phyloP scores from a whole-genome alignment of 2,888 invertebrate genomes.

The Scaptomyza reducta region DNA sequence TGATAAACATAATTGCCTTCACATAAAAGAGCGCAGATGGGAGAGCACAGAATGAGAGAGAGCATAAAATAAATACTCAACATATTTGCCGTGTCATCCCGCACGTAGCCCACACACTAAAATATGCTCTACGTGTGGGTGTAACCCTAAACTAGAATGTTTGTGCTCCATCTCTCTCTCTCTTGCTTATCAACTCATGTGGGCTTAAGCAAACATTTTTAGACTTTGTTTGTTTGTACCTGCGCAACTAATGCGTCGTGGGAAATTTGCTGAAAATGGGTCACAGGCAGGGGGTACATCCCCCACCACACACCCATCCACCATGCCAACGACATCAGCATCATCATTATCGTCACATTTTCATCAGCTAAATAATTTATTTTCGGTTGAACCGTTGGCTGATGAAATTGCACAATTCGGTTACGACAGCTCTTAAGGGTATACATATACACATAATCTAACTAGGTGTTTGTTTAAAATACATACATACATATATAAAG shows the following conservation, averaged over 20 bases:
- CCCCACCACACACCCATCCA: no score
- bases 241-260: slow-evolving; percentile 74
- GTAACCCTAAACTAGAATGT: slow-evolving; percentile 17
- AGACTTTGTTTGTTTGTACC: slow-evolving; percentile 51
- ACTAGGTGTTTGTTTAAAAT: slow-evolving; percentile 11
- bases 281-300: slow-evolving; percentile 22
- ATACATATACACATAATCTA: not conserved
- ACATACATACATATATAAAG: slow-evolving; percentile 16
- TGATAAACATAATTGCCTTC: slow-evolving; percentile 33
- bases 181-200: slow-evolving; percentile 50
- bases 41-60: not conserved
- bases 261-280: slow-evolving; percentile 20
- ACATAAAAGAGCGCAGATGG: not conserved
- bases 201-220: slow-evolving; percentile 48
- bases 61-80: not conserved
- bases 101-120: slow-evolving; percentile 61
- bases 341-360: not conserved
- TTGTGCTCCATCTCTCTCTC: not conserved
- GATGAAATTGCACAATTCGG: slow-evolving; percentile 68
- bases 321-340: no score
- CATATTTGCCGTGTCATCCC: slow-evolving; percentile 62
- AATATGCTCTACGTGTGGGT: slow-evolving; percentile 64
- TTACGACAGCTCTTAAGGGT: slow-evolving; percentile 47
- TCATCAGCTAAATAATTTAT: slow-evolving; percentile 12
- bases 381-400: slow-evolving; percentile 45